These are phyloP conservation scores for Opisthograptis luteolata DNA, from an alignment of 2,888 invertebrate species.

Conservation along the genomic window DNA sequence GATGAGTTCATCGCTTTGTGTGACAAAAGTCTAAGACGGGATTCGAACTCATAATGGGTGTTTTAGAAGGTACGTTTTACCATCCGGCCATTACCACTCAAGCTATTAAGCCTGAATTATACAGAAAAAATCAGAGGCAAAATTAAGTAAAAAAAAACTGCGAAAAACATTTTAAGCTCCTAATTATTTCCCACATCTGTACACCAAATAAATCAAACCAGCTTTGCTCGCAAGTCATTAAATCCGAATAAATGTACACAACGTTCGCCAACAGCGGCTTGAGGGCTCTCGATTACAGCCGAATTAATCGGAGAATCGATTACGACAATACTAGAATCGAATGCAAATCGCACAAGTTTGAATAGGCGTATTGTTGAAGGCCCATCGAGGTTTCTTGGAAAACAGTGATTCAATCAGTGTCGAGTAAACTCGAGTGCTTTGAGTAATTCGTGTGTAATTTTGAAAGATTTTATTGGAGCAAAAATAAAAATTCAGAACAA, in stretches of 20 bases:
- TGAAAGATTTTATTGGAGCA: no score
- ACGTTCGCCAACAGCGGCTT: conserved; percentile 28
- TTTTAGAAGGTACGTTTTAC: no score
- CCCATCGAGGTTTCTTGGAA: conserved; percentile 25
- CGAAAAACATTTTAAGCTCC: not conserved
- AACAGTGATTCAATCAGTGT: conserved; percentile 17
- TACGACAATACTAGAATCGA: conserved; percentile 36
- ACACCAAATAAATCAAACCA: conserved; percentile 13
- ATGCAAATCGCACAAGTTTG: conserved; percentile 52
- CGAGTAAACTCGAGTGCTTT: not conserved
- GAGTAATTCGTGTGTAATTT: not conserved
- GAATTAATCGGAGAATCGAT: conserved; percentile 33
- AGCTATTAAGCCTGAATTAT: no score
- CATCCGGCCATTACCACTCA: no score
- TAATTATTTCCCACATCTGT: conserved; percentile 16
- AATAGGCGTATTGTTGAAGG: conserved; percentile 35
- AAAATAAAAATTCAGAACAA: no score
- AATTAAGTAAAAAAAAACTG: no score
- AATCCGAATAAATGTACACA: conserved; percentile 30
- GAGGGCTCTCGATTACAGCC: conserved; percentile 31
- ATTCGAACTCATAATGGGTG: no score
- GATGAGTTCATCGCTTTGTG: no score
- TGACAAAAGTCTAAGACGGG: no score
- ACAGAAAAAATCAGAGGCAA: no score
- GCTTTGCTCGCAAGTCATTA: conserved; percentile 29